Percentiles rank a stretch among this genome's conserved stretches.
These are phyloP conservation scores for Acanthurus lineatus DNA, from an alignment of 2,797 vertebrate genomes.

Conservation along the genomic window DNA sequence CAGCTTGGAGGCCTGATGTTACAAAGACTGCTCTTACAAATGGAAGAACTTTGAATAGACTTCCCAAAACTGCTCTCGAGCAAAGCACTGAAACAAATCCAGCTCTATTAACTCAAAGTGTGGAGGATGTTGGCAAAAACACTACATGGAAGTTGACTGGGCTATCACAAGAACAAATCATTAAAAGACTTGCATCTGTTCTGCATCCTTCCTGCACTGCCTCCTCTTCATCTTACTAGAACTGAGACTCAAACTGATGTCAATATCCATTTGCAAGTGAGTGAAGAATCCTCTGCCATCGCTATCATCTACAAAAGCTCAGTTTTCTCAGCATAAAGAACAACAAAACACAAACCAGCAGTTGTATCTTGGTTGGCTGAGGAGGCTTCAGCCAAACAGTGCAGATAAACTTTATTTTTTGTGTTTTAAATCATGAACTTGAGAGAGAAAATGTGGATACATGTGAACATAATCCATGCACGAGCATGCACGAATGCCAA, in stretches of 20 bases:
- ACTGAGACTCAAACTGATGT: conserved; percentile 60
- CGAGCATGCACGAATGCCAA: conserved; percentile 66
- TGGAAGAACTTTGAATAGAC: conserved; percentile 7
- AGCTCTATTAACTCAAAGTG: not conserved
- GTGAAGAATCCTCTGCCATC: conserved; percentile 8
- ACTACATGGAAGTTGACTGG: conserved; percentile 6
- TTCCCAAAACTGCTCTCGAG: conserved; percentile 12
- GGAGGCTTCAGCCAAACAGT: conserved; percentile 9
- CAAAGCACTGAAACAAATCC: conserved; percentile 9
- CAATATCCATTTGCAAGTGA: conserved; percentile 43
- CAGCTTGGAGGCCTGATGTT: conserved; percentile 3
- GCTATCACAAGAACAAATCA: not conserved
- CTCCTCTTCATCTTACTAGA: conserved; percentile 33
- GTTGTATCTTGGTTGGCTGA: conserved; percentile 26
- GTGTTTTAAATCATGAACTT: conserved; percentile 37
- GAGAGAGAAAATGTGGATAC: conserved; percentile 23
- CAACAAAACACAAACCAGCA: conserved; percentile 48
- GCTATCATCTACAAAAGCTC: conserved; percentile 5
- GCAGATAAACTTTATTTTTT: conserved; percentile 16
- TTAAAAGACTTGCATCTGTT: conserved; percentile 6
- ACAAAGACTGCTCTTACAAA: not conserved
- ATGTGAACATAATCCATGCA: conserved; percentile 50
- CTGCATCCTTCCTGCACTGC: conserved; percentile 39
- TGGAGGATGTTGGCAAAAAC: conserved; percentile 14
- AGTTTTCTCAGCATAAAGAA: not conserved